Conservation (phyloP, 2,113 vertebrate species). For the Martes martes region DNA sequence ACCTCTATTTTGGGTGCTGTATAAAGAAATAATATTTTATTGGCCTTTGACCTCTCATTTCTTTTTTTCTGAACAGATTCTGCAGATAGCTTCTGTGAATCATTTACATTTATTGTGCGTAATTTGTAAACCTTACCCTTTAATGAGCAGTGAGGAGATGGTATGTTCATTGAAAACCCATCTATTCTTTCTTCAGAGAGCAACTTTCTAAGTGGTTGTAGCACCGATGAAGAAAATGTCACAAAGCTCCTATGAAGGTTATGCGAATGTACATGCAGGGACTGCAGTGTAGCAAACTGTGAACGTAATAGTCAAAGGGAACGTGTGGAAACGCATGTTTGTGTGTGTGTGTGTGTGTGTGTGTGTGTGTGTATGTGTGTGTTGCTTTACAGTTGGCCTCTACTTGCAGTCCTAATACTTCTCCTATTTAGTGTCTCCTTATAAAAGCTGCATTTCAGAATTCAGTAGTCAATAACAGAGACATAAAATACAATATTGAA, state of each 20-base stretch:
- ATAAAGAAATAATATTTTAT: not conserved
- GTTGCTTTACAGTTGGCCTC: not conserved
- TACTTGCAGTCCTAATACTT: not conserved
- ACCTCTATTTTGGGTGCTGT: not conserved
- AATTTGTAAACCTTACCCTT: not conserved
- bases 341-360: not conserved
- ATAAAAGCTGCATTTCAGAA: not conserved
- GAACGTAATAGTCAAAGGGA: not conserved
- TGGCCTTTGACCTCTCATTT: not conserved
- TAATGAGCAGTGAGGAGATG: not conserved
- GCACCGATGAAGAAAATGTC: not conserved
- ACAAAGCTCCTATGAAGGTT: not conserved
- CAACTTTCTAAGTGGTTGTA: not conserved
- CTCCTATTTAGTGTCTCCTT: not conserved
- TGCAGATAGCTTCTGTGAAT: not conserved
- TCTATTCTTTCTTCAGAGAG: not conserved
- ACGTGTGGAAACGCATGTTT: rapidly evolving
- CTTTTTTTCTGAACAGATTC: not conserved
- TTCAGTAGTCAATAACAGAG: not conserved
- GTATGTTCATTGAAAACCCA: not conserved
- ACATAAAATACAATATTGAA: not conserved
- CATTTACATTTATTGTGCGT: not conserved
- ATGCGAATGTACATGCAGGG: not conserved
- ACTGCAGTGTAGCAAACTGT: not conserved
- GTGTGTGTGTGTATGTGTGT: not conserved